Percentiles rank a stretch among this genome's conserved stretches.
These are phyloP conservation scores for Stegastes partitus DNA, from an alignment of 2,113 vertebrate species.

Conservation along the genomic window DNA sequence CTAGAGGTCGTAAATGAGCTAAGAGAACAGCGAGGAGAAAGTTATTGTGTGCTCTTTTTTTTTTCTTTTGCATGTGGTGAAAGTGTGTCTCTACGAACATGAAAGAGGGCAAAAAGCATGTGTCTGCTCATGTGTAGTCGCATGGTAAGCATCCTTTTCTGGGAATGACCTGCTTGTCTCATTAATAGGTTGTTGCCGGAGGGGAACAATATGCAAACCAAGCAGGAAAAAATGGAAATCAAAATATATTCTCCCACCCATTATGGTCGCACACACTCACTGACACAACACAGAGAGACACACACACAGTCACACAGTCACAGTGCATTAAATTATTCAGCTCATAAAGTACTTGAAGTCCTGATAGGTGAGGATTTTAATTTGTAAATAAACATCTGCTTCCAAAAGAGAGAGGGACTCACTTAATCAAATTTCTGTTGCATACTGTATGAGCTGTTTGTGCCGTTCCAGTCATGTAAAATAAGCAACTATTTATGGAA, in stretches of 20 bases:
- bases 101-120: conserved; percentile 37
- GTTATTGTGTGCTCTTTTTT: not conserved
- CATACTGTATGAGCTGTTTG: conserved; percentile 8
- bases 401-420: conserved; percentile 21
- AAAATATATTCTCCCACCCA: conserved; percentile 51
- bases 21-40: conserved; percentile 15
- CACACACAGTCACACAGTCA: conserved; percentile 32
- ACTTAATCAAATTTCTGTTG: conserved; percentile 51
- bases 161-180: conserved; percentile 81
- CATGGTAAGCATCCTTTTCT: conserved; percentile 68
- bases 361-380: conserved; percentile 55
- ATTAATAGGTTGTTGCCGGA: conserved; percentile 78
- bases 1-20: conserved; percentile 32
- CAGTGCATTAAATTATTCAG: conserved; percentile 61
- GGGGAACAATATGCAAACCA: conserved; percentile 82
- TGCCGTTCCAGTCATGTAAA: conserved; percentile 19
- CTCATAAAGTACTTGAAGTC: conserved; percentile 57
- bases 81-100: conserved; percentile 9
- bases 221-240: conserved; percentile 74
- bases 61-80: not conserved
- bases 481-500: conserved; percentile 37
- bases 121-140: conserved; percentile 44
- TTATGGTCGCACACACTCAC: conserved; percentile 46
- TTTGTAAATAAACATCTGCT: conserved; percentile 62
- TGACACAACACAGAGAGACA: conserved; percentile 25